Conservation (phyloP, 2,888 invertebrate genomes). For the Athripsodes cinereus region DNA sequence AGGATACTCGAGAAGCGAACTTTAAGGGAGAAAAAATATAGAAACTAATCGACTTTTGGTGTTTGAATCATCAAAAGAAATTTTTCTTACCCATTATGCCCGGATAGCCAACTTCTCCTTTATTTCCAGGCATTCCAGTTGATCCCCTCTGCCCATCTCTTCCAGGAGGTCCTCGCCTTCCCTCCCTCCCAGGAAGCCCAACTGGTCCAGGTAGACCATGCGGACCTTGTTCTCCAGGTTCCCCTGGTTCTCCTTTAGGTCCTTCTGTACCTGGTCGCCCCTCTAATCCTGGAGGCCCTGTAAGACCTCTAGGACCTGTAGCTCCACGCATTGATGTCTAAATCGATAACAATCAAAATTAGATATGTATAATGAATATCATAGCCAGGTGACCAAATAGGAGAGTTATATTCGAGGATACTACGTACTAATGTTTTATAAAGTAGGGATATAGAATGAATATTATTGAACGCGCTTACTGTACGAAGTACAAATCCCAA, state of each 20-base stretch:
- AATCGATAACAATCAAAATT: constrained; percentile 15
- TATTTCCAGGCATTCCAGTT: constrained; percentile 64
- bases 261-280: constrained; percentile 69
- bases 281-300: constrained; percentile 70
- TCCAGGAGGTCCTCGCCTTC: constrained; percentile 67
- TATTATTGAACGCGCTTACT: no score
- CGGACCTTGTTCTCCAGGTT: constrained; percentile 68
- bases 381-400: no score
- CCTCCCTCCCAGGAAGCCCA: constrained; percentile 61
- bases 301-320: constrained; percentile 79
- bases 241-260: constrained; percentile 71
- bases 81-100: constrained; percentile 54
- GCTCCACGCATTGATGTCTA: constrained; percentile 77
- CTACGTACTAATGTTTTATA: no score
- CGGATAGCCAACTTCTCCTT: constrained; percentile 72
- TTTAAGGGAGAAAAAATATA: no score
- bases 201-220: constrained; percentile 58
- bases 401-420: no score
- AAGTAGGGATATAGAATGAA: no score
- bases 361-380: no score
- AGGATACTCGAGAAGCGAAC: no score
- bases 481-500: no score
- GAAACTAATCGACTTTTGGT: no score
- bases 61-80: no score
- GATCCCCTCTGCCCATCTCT: constrained; percentile 73